Evolutionary conservation across 2,888 invertebrate species (phyloP), one percentile per base, ranked within the genome.

Genomic region (Blera fallax): DNA sequence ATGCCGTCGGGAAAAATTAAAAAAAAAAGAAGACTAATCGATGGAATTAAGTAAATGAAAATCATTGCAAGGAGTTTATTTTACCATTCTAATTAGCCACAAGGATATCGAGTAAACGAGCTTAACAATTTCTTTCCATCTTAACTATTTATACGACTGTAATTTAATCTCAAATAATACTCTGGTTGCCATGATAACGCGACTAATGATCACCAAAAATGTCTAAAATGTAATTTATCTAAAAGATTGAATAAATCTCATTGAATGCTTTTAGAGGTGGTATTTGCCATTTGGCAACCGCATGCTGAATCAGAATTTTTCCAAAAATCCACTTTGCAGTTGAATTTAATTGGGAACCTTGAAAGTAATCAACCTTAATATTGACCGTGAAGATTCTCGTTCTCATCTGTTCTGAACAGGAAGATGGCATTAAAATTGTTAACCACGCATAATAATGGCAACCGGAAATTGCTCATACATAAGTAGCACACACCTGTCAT

Each of bases 381-480:
- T 14, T 52, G 58, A 32, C 43, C 62, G 14, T 76, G 43, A 58
- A 60, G 11, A 58, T 21, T 52, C 52, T 58, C 18, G 14, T 60
- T 82, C 56, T 72, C 10, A 27, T 72, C 11, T 18, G 18, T n/a
- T 11, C 18, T 10, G 40, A 76, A 52, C 60, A 83, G 48, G 72
- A 67, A 79, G 48, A 37, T 29, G 62, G 56, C n/a, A 54, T 64
- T 45, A 54, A 62, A 56, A 37, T 58, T 21, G 14, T 37, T 50
- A 43, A 65, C 56, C 50, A 50, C 65, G 37, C 58, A 40, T 37
- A 64, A 52, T 27, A 58, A 74, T 58, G 50, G 69, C 84, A 24
- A 80, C 65, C 80, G 84, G 84, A 84, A 70, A 76, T 84, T 50
- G 14, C 84, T 80, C 73, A 73, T 58, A 62, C 58, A 29, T 37